Conservation (phyloP, 2,888 invertebrate genomes). For the Autographa pulchrina region DNA sequence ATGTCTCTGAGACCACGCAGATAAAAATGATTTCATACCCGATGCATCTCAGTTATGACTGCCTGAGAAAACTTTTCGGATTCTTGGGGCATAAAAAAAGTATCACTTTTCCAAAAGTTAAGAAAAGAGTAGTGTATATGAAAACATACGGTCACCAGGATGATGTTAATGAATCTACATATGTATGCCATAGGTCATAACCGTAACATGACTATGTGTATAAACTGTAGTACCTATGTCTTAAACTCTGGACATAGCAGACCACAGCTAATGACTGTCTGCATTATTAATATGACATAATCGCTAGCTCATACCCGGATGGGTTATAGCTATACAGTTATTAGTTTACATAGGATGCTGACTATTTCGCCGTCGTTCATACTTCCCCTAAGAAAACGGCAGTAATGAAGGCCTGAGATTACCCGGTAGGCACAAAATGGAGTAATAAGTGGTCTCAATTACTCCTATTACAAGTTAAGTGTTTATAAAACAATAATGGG, state of each 20-base stretch:
- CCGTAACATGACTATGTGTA: not conserved
- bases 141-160: too few species aligned
- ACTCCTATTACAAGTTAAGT: conserved; percentile 24
- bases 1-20: too few species aligned
- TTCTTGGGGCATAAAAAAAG: too few species aligned
- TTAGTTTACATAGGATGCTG: conserved; percentile 10
- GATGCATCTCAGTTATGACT: too few species aligned
- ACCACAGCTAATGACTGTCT: not conserved
- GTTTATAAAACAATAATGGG: conserved; percentile 44
- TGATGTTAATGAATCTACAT: not conserved
- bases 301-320: conserved; percentile 7
- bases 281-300: conserved; percentile 9
- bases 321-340: conserved; percentile 1
- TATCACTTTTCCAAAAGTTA: too few species aligned
- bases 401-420: conserved; percentile 15
- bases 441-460: conserved; percentile 45
- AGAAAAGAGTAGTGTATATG: too few species aligned
- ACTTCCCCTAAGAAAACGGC: conserved; percentile 11
- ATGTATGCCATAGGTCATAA: not conserved
- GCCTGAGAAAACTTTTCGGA: too few species aligned
- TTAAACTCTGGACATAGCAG: not conserved
- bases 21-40: too few species aligned
- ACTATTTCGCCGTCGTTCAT: not conserved
- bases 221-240: not conserved
- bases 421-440: conserved; percentile 38